Base-by-base conservation (phyloP, 2,113 vertebrate species). In the Solea solea region DNA sequence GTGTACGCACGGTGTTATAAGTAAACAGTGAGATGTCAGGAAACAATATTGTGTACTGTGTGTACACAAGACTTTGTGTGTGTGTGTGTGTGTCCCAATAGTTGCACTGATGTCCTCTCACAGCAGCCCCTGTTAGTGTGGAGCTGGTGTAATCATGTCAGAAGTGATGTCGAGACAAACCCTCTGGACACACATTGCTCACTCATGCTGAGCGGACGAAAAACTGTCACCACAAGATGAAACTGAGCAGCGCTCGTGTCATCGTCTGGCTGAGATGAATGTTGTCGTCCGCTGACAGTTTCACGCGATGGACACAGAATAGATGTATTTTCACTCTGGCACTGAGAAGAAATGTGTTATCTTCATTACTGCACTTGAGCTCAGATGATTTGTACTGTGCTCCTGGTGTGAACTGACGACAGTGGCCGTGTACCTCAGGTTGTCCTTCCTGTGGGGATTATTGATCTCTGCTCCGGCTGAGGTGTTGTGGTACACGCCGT, bases 191-290 rank as follows among this genome's bases (percentile, higher is more conserved):
- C 11, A 14, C 45, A 13, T 14, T 13, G 45, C 45, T 48, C 11
- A 48, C 12, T 48, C 45, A 48, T 12, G 45, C 45, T 48, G 45
- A 48, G 45, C 9, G 45, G 45, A 48, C 5, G 45, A 48, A 66
- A 8, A 60, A 2, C 27, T 64, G 64, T 71, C 76, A 48, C 9
- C 14, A 16, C 8, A 16, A 64, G 86, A 85, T 62, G 53, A 16
- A 87, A 81, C 0, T 25, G 52, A 64, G 50, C 34, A 2, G 3
- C 3, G 68, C 5, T 13, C 0, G 3, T 46, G 82, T 85, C 80
- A 11, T 76, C 62, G 76, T 81, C 82, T 51, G 12, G 14, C 64
- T 64, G 71, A 81, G 77, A 88, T 39, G 42, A 51, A 85, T 46
- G 50, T 10, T 21, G 1, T 3, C 2, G 4, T 69, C 52, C 15